Conservation (phyloP, 1,140 invertebrate species). For the Drosophila aff. region DNA sequence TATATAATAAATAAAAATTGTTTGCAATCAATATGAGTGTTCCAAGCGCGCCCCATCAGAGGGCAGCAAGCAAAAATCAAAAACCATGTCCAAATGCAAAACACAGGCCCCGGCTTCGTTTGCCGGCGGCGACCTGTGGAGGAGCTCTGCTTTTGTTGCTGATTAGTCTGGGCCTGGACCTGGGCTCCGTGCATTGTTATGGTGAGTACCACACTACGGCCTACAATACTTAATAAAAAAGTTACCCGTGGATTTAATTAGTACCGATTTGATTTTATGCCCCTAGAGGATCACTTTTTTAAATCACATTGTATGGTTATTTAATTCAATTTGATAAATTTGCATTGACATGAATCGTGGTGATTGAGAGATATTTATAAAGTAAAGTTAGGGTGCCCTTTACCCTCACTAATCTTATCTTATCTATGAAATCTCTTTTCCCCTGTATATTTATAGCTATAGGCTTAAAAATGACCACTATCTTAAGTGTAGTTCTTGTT, state of each 20-base stretch:
- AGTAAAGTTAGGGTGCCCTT: not conserved
- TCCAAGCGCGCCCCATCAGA: slow-evolving; percentile 68
- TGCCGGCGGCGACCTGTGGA: slow-evolving; percentile 31
- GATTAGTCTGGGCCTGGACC: slow-evolving; percentile 68
- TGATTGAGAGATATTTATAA: not conserved
- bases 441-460: not conserved
- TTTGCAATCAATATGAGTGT: slow-evolving; percentile 76
- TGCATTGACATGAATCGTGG: slow-evolving; percentile 37
- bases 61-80: slow-evolving; percentile 56
- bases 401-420: not conserved
- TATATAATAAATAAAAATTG: slow-evolving; percentile 45
- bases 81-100: slow-evolving; percentile 38
- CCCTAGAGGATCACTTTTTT: not conserved
- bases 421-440: not conserved
- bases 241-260: slow-evolving; percentile 13
- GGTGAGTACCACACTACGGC: slow-evolving; percentile 60
- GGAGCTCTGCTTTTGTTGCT: slow-evolving; percentile 58
- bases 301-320: slow-evolving; percentile 28
- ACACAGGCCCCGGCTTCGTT: slow-evolving; percentile 17
- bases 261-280: slow-evolving; percentile 4
- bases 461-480: not conserved
- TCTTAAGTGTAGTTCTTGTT: not conserved
- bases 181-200: slow-evolving; percentile 73
- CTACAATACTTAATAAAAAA: slow-evolving; percentile 16
- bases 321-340: slow-evolving; percentile 70